Percentiles rank a stretch among this genome's conserved stretches.
Evolutionary conservation across 2,888 invertebrate species (phyloP).

Genomic region (Parnassius orleans): DNA sequence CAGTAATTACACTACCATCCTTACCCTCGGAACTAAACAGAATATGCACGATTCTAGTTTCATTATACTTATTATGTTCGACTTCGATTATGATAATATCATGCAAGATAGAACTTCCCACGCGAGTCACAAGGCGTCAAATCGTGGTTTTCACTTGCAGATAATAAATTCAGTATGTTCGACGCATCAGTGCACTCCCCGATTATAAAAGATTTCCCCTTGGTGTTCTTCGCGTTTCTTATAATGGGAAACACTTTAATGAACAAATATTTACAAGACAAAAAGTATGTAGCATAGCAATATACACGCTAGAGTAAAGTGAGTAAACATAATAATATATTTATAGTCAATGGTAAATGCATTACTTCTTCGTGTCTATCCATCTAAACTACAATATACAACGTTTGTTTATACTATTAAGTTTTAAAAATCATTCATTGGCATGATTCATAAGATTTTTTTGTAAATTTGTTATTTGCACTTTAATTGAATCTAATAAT

Average conservation of each 20-base stretch:
- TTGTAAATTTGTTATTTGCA: too few species aligned
- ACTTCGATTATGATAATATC: conserved; percentile 40
- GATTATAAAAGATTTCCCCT: conserved; percentile 43
- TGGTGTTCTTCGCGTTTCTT: conserved; percentile 32
- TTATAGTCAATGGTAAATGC: too few species aligned
- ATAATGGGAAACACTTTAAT: conserved; percentile 27
- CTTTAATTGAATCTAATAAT: too few species aligned
- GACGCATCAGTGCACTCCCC: conserved; percentile 69
- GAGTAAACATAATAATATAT: background rate
- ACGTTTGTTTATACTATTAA: too few species aligned
- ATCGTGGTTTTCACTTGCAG: conserved; percentile 59
- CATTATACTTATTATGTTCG: conserved; percentile 11
- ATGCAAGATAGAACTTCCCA: conserved; percentile 63
- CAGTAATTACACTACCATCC: too few species aligned
- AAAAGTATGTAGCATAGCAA: conserved; percentile 13
- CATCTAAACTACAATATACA: too few species aligned
- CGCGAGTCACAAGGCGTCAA: conserved; percentile 63
- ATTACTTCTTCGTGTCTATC: too few species aligned
- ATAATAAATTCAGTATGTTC: conserved; percentile 68
- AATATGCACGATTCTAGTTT: too few species aligned
- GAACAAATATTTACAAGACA: conserved; percentile 19
- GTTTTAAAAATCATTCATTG: too few species aligned
- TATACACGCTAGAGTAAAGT: conserved; percentile 3
- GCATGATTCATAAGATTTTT: too few species aligned
- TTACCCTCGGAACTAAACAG: too few species aligned